These are phyloP conservation scores for Pitta sordida DNA, from an alignment of 2,113 vertebrate genomes.

Conservation along the genomic window DNA sequence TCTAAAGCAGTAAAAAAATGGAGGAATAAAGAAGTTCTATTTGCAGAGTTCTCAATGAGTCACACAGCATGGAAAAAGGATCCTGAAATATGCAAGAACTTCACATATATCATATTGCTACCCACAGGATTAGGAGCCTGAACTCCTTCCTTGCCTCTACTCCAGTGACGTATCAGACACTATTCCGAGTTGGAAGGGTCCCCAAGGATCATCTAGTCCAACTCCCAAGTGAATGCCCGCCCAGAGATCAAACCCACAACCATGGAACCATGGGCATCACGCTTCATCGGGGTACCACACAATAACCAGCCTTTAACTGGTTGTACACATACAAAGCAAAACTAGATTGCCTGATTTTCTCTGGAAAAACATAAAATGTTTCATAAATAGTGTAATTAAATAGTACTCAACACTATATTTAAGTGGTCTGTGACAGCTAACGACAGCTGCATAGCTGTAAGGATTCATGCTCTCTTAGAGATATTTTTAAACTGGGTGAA, in stretches of 20 bases:
- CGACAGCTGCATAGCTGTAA: not conserved
- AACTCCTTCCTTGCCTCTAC: not conserved
- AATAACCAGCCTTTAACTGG: not conserved
- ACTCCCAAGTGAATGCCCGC: no score
- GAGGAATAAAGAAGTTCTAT: not conserved
- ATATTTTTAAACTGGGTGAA: not conserved
- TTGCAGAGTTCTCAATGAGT: not conserved
- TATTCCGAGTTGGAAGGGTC: no score
- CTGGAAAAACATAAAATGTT: not conserved
- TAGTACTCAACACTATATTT: not conserved
- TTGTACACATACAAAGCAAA: not conserved
- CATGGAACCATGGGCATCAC: no score
- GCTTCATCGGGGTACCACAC: not conserved
- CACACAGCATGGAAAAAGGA: not conserved
- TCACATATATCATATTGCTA: not conserved
- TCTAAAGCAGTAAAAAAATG: not conserved
- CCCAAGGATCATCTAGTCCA: no score
- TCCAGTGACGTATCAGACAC: not conserved
- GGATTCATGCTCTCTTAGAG: not conserved
- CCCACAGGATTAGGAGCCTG: not conserved
- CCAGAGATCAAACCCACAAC: no score
- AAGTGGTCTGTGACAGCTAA: not conserved
- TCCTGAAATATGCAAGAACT: not conserved
- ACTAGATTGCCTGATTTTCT: not conserved
- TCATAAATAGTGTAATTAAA: not conserved